Percentiles rank a stretch among this genome's conserved stretches.
Conservation (phyloP, 2,113 vertebrate species). For the Cyprinus carpio region DNA sequence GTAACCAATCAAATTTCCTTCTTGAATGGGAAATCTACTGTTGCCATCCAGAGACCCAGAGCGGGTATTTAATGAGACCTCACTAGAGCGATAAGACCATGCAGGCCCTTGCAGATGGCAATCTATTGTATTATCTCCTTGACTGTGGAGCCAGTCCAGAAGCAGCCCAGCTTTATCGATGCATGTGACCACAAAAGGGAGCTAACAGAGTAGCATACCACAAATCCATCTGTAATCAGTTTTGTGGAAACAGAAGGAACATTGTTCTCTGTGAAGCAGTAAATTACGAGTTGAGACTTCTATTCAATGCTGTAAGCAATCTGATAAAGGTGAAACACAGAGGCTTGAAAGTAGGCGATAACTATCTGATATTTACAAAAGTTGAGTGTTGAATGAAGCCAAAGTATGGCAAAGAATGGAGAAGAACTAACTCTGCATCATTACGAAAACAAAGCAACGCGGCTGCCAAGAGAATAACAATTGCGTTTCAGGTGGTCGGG, state of each 20-base stretch:
- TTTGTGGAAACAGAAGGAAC: conserved; percentile 58
- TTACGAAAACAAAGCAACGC: not conserved
- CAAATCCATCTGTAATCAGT: conserved; percentile 52
- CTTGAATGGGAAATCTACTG: conserved; percentile 6
- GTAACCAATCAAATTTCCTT: conserved; percentile 27
- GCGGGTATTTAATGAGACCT: conserved; percentile 39
- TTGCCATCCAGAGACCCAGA: conserved; percentile 15
- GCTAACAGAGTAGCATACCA: conserved; percentile 10
- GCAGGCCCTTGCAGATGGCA: conserved; percentile 3
- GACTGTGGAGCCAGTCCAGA: conserved; percentile 29
- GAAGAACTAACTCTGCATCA: not conserved
- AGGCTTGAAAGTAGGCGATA: conserved; percentile 23
- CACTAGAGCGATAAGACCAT: conserved; percentile 28
- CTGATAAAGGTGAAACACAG: conserved; percentile 48
- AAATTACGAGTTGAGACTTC: conserved; percentile 55
- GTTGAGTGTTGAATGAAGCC: not conserved
- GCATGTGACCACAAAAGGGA: conserved; percentile 42
- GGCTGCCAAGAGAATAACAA: conserved; percentile 11
- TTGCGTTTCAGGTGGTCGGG: conserved; percentile 5
- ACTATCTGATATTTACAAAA: not conserved
- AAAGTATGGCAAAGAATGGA: not conserved
- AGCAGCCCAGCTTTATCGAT: conserved; percentile 41
- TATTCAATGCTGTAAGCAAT: conserved; percentile 57
- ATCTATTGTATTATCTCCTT: conserved; percentile 50
- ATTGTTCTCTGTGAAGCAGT: conserved; percentile 65